Conservation (phyloP, 2,113 vertebrate genomes). For the Cryptotis parvus region DNA sequence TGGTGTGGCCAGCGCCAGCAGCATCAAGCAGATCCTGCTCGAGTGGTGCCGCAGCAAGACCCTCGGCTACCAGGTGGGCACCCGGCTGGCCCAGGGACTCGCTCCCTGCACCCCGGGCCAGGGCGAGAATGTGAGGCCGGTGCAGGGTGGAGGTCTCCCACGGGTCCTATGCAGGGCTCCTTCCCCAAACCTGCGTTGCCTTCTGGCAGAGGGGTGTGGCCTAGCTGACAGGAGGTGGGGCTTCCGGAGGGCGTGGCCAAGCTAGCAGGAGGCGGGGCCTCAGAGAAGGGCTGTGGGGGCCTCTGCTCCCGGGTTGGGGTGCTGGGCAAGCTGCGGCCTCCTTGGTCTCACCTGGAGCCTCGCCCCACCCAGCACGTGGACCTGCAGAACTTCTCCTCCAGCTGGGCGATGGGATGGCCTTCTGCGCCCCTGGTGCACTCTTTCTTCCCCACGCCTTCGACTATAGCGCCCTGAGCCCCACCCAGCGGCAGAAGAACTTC, state of each 20-base stretch:
- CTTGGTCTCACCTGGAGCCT: not conserved
- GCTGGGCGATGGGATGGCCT: conserved; percentile 98
- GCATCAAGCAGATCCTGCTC: conserved; percentile 96
- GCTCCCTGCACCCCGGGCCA: accelerated
- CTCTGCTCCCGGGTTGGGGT: too few species aligned
- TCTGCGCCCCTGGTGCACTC: conserved; percentile 96
- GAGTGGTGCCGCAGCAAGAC: conserved; percentile 99
- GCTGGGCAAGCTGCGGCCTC: not conserved
- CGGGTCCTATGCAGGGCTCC: too few species aligned
- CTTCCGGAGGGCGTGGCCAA: too few species aligned
- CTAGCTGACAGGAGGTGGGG: not conserved
- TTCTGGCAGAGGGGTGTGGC: not conserved
- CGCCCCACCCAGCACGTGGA: conserved; percentile 91
- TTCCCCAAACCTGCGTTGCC: too few species aligned
- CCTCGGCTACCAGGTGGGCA: conserved; percentile 94
- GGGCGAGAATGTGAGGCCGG: not conserved
- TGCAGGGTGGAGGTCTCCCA: too few species aligned
- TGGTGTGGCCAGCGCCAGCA: conserved; percentile 93
- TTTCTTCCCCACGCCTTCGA: conserved; percentile 98
- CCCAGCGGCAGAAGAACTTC: conserved; percentile 93
- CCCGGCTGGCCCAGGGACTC: accelerated
- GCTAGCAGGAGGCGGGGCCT: not conserved
- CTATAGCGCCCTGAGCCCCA: conserved; percentile 90
- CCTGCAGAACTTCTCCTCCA: conserved; percentile 97
- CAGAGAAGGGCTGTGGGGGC: not conserved